Evolutionary conservation across 2,113 vertebrate genomes (phyloP), one percentile per base, ranked within the genome.

Genomic region (Hemibagrus wyckioides): DNA sequence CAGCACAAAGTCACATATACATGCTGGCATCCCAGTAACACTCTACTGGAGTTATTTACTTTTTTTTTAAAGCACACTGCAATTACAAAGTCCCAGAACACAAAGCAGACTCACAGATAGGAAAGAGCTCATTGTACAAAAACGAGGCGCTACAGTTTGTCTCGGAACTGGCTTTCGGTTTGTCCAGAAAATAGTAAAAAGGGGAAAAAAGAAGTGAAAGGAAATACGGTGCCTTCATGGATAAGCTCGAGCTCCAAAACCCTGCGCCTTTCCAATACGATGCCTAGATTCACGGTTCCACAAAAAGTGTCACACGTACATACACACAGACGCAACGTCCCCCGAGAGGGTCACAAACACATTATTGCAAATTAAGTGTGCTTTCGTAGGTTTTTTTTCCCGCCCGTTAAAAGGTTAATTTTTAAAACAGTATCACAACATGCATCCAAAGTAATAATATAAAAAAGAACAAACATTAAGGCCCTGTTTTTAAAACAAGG

Each of bases 341-440:
- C 91, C 90, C 90, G 83, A 91, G 90, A 85, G 91, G 91, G 88
- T 94, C 93, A 95, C 93, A 91, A 93, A 95, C 93, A 95, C 93
- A 89, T 96, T 95, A 96, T 96, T 96, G 95, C 95, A 90, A 94
- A 95, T 94, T 95, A 95, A 95, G 95, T 96, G 95, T 96, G 95
- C 95, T 96, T 96, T 94, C 89, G 89, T 90, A 79, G 65, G 63
- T 84, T 93, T 65, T 39, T 79, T 63, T 61, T 39, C 1, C 25
- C 50, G 6, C 41, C 50, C 56, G 89, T 92, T 93, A 91, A 92
- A 90, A 92, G 92, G 89, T 91, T 83, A 28, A 90, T 82, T 91
- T 36, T 92, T 92, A 94, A 92, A 89, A 94, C 93, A 85, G 63
- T 63, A 89, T 87, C 91, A 94, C 89, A 88, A 93, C 95, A 95